phyloP scores from a whole-genome alignment of 2,797 vertebrate species.

The Sus cebifrons region DNA sequence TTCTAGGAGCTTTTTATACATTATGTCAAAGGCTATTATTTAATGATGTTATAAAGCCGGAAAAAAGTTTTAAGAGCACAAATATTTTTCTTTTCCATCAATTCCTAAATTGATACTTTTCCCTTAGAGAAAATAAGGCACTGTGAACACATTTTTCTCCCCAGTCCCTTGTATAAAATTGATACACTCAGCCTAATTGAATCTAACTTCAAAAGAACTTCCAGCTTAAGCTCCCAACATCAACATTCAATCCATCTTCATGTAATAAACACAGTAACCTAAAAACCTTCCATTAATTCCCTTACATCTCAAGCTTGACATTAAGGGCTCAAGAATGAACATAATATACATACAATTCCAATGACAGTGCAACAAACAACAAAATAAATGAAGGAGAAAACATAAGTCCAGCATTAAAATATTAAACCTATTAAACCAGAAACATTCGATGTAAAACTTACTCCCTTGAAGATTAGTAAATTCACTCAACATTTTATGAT shows the following conservation, averaged over 20 bases:
- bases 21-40: neutral
- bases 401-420: constrained; percentile 3
- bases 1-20: neutral
- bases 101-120: neutral
- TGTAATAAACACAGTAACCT: constrained; percentile 34
- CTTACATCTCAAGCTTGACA: constrained; percentile 36
- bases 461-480: constrained; percentile 11
- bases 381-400: neutral
- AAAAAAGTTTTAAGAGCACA: neutral
- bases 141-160: neutral
- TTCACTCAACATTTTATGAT: constrained; percentile 56
- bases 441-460: neutral
- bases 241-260: constrained; percentile 43
- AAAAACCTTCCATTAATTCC: constrained; percentile 15
- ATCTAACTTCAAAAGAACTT: constrained; percentile 48
- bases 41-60: neutral
- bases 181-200: neutral
- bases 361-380: constrained; percentile 3
- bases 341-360: neutral
- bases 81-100: neutral
- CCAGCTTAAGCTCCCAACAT: neutral
- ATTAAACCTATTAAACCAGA: neutral
- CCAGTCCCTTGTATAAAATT: neutral
- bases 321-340: constrained; percentile 57
- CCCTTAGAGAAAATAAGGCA: neutral